phyloP scores from a whole-genome alignment of 2,797 vertebrate genomes.

The Chaetophractus vellerosus region DNA sequence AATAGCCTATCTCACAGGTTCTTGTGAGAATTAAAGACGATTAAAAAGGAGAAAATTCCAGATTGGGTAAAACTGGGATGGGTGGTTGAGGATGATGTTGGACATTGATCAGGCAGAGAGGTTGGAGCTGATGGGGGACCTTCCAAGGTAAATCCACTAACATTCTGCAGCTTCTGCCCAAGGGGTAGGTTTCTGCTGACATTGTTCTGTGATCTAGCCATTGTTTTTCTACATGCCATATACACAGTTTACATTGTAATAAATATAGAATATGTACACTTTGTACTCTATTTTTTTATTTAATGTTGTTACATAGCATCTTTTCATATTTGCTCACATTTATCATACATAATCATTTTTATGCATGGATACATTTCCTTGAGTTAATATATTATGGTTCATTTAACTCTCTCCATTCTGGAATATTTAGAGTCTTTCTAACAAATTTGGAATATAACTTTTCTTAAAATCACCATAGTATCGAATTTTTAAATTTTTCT shows the following conservation, averaged over 20 bases:
- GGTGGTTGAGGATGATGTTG: not conserved
- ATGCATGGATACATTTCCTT: not conserved
- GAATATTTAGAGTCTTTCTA: slow-evolving; percentile 11
- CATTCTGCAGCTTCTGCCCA: not conserved
- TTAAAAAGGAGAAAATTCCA: not conserved
- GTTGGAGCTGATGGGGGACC: no score
- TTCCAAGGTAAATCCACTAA: not conserved
- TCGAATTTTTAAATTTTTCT: slow-evolving; percentile 36
- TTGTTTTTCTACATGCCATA: not conserved
- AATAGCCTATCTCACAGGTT: slow-evolving; percentile 48
- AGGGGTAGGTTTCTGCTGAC: not conserved
- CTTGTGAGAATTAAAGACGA: not conserved
- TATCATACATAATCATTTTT: not conserved
- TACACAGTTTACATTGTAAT: not conserved
- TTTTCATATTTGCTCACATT: slow-evolving; percentile 11
- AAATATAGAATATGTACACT: not conserved
- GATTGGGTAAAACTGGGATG: not conserved
- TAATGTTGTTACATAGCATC: not conserved
- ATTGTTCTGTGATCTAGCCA: not conserved
- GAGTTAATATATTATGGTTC: not conserved
- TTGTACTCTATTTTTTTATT: not conserved
- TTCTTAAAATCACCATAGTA: slow-evolving; percentile 34
- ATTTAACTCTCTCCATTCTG: slow-evolving; percentile 12
- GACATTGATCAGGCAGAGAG: not conserved
- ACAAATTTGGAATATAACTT: not conserved